Percentiles rank a stretch among this genome's conserved stretches.
These are phyloP conservation scores for Luperina testacea DNA, from an alignment of 2,888 invertebrate species.

Conservation along the genomic window DNA sequence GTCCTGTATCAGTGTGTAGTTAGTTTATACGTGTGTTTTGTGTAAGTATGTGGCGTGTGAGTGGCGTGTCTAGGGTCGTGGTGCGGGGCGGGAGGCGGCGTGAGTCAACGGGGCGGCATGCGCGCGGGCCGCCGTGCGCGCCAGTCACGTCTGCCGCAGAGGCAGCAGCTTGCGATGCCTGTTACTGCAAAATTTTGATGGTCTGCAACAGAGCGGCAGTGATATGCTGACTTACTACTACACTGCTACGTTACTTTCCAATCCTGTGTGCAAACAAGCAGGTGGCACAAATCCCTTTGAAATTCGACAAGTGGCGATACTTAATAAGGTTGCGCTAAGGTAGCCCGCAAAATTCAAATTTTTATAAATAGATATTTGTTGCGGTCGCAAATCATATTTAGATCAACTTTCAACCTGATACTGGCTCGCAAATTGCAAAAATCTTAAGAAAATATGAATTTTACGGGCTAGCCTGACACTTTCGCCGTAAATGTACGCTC, in stretches of 20 bases:
- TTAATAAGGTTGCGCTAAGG: neutral
- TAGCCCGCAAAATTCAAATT: neutral
- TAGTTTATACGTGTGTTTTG: slow-evolving; percentile 21
- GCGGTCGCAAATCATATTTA: neutral
- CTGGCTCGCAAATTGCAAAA: neutral
- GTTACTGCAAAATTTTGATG: slow-evolving; percentile 97
- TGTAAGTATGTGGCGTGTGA: slow-evolving; percentile 10
- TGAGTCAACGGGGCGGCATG: slow-evolving; percentile 73
- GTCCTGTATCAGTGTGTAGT: slow-evolving; percentile 45
- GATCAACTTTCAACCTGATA: neutral
- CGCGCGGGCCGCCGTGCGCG: slow-evolving; percentile 84
- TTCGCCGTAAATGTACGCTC: neutral
- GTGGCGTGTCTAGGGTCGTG: slow-evolving; percentile 32
- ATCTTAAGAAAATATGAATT: neutral
- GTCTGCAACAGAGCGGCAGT: slow-evolving; percentile 70
- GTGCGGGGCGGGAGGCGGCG: slow-evolving; percentile 56
- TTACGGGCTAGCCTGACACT: neutral
- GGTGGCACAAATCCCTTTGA: neutral
- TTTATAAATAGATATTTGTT: neutral
- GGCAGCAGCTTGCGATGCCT: slow-evolving; percentile 99
- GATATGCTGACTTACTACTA: slow-evolving; percentile 46
- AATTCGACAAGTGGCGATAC: neutral
- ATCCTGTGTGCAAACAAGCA: neutral
- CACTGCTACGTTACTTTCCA: neutral
- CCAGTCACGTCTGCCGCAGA: slow-evolving; percentile 99